phyloP scores from a whole-genome alignment of 2,888 invertebrate species.

The Drosophila paracracens region DNA sequence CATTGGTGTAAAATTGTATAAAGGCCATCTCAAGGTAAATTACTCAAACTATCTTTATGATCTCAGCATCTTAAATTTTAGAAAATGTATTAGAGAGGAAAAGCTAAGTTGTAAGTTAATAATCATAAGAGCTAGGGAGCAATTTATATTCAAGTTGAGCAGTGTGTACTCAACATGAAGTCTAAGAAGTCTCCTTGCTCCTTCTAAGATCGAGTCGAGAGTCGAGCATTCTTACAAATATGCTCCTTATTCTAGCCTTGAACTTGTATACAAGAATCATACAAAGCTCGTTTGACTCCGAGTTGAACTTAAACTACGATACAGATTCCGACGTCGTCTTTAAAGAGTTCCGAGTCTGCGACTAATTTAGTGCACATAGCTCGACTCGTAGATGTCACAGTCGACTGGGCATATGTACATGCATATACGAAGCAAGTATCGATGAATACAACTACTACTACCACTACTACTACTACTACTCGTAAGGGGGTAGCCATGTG shows the following conservation, averaged over 20 bases:
- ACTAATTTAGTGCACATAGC: constrained; percentile 71
- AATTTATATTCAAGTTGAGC: too few relatives aligned
- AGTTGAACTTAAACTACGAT: constrained; percentile 5
- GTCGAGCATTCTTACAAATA: neutral
- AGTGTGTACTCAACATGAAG: too few relatives aligned
- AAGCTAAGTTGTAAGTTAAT: neutral
- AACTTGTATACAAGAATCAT: constrained; percentile 15
- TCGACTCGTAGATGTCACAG: constrained; percentile 57
- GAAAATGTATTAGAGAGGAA: neutral
- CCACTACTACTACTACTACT: constrained; percentile 30
- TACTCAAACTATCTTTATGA: neutral
- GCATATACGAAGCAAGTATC: constrained; percentile 31
- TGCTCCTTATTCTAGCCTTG: neutral
- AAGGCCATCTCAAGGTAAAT: neutral
- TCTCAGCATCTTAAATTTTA: neutral
- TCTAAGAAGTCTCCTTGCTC: neutral
- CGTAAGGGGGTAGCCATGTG: constrained; percentile 53
- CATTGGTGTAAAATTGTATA: neutral
- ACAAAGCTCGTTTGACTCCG: constrained; percentile 9
- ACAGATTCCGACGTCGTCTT: constrained; percentile 17
- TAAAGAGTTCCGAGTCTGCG: constrained; percentile 42
- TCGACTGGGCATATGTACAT: neutral
- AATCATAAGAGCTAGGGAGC: too few relatives aligned
- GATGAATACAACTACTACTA: constrained; percentile 30
- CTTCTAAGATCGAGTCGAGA: neutral